These are phyloP conservation scores for Morpho deidamia DNA, from an alignment of 2,888 invertebrate species.

Conservation along the genomic window DNA sequence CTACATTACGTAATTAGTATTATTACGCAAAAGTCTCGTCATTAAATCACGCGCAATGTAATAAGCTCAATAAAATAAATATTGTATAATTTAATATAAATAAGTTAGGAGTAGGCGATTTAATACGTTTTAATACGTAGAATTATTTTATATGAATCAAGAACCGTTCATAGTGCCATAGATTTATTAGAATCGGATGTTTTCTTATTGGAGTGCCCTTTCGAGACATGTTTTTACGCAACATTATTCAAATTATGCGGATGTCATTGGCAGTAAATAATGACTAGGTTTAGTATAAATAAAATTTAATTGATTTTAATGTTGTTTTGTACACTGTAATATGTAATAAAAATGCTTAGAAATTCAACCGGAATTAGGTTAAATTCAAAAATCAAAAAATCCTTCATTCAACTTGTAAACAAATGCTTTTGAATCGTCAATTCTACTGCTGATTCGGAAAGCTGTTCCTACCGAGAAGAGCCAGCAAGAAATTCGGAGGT, in stretches of 20 bases:
- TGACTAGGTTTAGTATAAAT: constrained; percentile 4
- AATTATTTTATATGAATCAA: not conserved
- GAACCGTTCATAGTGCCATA: constrained; percentile 17
- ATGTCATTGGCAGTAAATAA: constrained; percentile 35
- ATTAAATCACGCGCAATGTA: not conserved
- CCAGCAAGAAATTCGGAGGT: too few relatives aligned
- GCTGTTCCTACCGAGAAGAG: too few relatives aligned
- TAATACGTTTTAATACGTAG: not conserved
- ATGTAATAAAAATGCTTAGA: too few relatives aligned
- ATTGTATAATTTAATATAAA: too few relatives aligned
- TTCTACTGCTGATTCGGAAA: too few relatives aligned
- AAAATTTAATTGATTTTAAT: not conserved
- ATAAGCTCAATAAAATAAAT: too few relatives aligned
- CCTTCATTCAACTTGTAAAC: too few relatives aligned
- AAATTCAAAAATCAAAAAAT: too few relatives aligned
- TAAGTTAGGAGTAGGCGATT: not conserved
- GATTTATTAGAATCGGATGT: constrained; percentile 47
- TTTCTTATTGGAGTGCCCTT: constrained; percentile 35
- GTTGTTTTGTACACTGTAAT: too few relatives aligned
- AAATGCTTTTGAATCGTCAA: too few relatives aligned
- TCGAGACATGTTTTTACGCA: constrained; percentile 20
- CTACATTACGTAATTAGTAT: not conserved
- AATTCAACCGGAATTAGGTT: too few relatives aligned
- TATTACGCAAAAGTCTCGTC: not conserved
- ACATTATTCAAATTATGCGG: constrained; percentile 44